phyloP scores from a whole-genome alignment of 2,113 vertebrate species.

The Cephalopholis sonnerati region DNA sequence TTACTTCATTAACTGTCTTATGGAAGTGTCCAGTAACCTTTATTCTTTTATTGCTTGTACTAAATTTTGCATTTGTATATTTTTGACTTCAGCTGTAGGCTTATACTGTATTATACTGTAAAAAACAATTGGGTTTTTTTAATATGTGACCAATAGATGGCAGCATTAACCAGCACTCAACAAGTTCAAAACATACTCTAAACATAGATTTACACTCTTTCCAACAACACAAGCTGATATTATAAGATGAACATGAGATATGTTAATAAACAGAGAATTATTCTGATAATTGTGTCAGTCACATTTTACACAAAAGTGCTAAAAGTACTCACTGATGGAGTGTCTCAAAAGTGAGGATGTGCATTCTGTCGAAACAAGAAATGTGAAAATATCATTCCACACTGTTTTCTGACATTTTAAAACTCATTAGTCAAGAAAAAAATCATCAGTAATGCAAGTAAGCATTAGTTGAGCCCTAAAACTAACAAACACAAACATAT shows the following conservation, averaged over 20 bases:
- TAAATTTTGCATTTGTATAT: neutral
- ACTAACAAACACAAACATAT: slow-evolving; percentile 1
- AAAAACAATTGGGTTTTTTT: neutral
- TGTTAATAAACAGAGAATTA: neutral
- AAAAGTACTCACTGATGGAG: neutral
- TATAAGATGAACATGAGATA: accelerated
- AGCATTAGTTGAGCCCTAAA: neutral
- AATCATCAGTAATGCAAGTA: neutral
- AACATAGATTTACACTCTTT: neutral
- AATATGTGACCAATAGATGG: slow-evolving; percentile 40
- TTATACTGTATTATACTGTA: neutral
- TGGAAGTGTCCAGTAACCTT: neutral
- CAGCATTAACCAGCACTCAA: neutral
- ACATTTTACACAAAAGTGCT: neutral
- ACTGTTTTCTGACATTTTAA: no score
- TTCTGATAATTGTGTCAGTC: neutral
- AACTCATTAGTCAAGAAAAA: neutral
- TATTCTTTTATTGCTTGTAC: neutral
- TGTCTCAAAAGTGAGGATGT: neutral
- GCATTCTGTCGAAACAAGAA: neutral
- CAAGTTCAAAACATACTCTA: neutral
- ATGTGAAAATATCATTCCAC: neutral
- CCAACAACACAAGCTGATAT: neutral
- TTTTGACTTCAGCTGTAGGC: neutral
- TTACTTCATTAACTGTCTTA: neutral